Base-by-base conservation (phyloP, 92 coral and sea anemone genomes). In the Palythoa grandis region DNA sequence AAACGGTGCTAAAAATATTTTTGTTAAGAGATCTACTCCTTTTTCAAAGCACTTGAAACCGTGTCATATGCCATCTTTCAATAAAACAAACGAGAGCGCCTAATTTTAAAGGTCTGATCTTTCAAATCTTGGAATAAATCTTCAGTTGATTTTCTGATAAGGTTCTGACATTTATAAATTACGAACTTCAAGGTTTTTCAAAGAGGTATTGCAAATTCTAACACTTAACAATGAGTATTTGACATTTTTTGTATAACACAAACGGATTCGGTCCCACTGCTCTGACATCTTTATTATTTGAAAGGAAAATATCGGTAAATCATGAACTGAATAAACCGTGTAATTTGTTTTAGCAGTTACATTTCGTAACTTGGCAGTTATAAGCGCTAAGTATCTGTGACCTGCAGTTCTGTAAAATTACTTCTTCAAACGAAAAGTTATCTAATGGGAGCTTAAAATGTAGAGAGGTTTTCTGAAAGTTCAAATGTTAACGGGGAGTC, bases 331-430 rank as follows among this genome's bases (percentile, higher is more conserved):
- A 63, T 63, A 5, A 63, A 63, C 29, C 10, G 69, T 63, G 24
- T n/a, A 69, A 69, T 69, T 69, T 69, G 16, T 69, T 13, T 25
- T 14, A 63, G 35, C 16, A 22, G 16, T 39, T 23, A 17, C 39
- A 12, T 52, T 76, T 52, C 37, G 80, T 40, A 57, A 52, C 80
- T 29, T 76, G 39, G 7, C 80, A 57, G 61, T 76, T 76, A 4
- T 11, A 69, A 8, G 43, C 74, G 74, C 25, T 37, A 11, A 16
- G 14, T 11, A 37, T 67, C 4, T 29, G 43, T 69, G 25, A 80
- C 23, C 74, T 66, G 74, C 52, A 66, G 52, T 80, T 66, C 22
- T 15, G 43, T 66, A 66, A 70, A 67, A 67, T 67, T 48, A 39
- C 39, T 15, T 7, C 13, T 22, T 11, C 24, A 17, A 22, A 78